Conservation (phyloP, 1,140 invertebrate species). For the Lepidotrigona ventralis region DNA sequence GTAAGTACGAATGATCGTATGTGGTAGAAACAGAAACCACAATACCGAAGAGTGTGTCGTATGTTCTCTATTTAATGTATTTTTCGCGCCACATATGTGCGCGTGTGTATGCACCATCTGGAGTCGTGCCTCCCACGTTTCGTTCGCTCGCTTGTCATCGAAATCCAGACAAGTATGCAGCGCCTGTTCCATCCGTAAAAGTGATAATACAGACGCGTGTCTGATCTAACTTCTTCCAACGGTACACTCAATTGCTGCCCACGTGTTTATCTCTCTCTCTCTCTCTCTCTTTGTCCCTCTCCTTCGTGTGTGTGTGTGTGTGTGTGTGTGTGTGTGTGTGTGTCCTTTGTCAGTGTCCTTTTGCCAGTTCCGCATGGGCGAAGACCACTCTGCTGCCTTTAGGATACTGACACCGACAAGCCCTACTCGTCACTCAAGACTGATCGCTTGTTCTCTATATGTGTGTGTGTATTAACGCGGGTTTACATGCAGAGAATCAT, state of each 20-base stretch:
- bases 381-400: constrained; percentile 17
- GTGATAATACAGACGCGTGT: too few species aligned
- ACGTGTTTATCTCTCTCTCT: too few species aligned
- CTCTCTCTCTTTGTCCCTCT: too few species aligned
- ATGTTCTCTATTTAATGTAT: neutral
- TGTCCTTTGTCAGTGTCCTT: neutral
- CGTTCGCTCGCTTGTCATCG: neutral
- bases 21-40: neutral
- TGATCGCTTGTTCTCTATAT: constrained; percentile 29
- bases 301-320: too few species aligned
- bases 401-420: constrained; percentile 40
- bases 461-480: neutral
- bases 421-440: too few species aligned
- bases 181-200: too few species aligned
- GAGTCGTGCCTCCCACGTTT: neutral
- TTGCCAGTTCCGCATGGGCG: neutral
- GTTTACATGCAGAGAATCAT: too few species aligned
- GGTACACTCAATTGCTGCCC: too few species aligned
- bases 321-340: neutral
- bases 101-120: neutral
- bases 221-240: too few species aligned
- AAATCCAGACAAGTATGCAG: neutral
- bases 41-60: neutral
- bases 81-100: too few species aligned
- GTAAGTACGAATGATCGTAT: neutral